Conservation (phyloP, 53 echinoderm and acorn worm genomes). For the Luidia sarsii region DNA sequence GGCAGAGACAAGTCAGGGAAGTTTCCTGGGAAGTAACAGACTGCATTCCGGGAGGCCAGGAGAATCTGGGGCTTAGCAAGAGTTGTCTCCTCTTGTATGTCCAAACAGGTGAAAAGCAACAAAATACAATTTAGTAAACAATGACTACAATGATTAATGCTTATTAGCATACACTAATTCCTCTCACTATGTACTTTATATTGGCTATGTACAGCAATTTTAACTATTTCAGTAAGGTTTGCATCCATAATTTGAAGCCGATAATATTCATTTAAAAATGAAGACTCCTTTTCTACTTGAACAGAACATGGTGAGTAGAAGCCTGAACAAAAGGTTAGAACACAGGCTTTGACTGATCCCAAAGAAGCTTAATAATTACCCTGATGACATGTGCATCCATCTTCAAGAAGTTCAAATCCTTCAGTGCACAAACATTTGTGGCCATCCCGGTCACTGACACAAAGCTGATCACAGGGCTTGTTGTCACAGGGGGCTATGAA, state of each 20-base stretch:
- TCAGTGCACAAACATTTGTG: slow-evolving; percentile 77
- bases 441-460: slow-evolving; percentile 58
- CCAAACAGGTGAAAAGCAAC: not conserved
- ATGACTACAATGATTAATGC: not conserved
- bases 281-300: too few species aligned
- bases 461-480: slow-evolving; percentile 82
- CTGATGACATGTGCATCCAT: slow-evolving; percentile 56
- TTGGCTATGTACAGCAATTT: too few species aligned
- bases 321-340: not conserved
- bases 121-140: not conserved
- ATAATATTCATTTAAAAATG: too few species aligned
- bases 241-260: too few species aligned
- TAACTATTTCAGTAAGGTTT: too few species aligned
- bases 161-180: too few species aligned
- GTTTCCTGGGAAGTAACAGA: slow-evolving; percentile 80
- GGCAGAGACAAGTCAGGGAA: slow-evolving; percentile 64
- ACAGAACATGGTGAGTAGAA: too few species aligned
- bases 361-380: slow-evolving; percentile 49
- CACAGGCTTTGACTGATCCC: not conserved
- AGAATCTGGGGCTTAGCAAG: slow-evolving; percentile 79
- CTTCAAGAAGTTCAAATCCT: slow-evolving; percentile 46
- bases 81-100: slow-evolving; percentile 26
- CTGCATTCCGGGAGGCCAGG: slow-evolving; percentile 56
- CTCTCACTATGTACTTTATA: too few species aligned
- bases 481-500: slow-evolving; percentile 63